A percentile compares a stretch with the other conserved stretches of the same genome.
Conservation (phyloP, 2,797 vertebrate genomes). For the Gephyroberyx darwinii region DNA sequence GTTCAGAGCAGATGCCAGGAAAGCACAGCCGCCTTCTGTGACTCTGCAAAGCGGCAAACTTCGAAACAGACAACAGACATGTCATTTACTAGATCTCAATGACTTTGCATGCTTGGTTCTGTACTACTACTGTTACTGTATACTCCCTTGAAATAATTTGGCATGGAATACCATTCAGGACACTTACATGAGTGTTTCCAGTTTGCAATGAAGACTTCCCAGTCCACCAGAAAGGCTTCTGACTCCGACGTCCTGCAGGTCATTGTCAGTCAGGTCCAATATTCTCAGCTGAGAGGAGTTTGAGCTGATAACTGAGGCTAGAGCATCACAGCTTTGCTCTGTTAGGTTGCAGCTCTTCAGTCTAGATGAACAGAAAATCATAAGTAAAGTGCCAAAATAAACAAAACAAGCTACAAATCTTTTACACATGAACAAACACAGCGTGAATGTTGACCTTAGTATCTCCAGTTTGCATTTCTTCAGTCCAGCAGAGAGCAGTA, state of each 20-base stretch:
- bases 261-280: conserved; percentile 73
- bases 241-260: conserved; percentile 63
- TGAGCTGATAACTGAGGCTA: conserved; percentile 59
- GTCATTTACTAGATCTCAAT: conserved; percentile 13
- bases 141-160: conserved; percentile 29
- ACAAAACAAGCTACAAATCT: background rate
- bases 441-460: conserved; percentile 53
- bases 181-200: conserved; percentile 68
- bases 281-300: conserved; percentile 52
- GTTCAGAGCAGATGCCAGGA: conserved; percentile 65
- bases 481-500: conserved; percentile 53
- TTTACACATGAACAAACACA: background rate
- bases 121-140: background rate
- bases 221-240: conserved; percentile 53
- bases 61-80: conserved; percentile 16
- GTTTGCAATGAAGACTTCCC: conserved; percentile 57
- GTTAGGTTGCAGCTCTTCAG: conserved; percentile 68
- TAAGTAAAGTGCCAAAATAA: background rate
- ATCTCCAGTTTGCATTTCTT: conserved; percentile 55
- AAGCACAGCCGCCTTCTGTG: conserved; percentile 66
- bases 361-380: conserved; percentile 44
- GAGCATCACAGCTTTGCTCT: conserved; percentile 28
- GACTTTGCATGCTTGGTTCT: conserved; percentile 11
- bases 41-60: conserved; percentile 73
- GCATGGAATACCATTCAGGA: conserved; percentile 3